Evolutionary conservation across 1,140 invertebrate species (phyloP), one percentile per base, ranked within the genome.

Genomic region (Zaprionus tsacasi): DNA sequence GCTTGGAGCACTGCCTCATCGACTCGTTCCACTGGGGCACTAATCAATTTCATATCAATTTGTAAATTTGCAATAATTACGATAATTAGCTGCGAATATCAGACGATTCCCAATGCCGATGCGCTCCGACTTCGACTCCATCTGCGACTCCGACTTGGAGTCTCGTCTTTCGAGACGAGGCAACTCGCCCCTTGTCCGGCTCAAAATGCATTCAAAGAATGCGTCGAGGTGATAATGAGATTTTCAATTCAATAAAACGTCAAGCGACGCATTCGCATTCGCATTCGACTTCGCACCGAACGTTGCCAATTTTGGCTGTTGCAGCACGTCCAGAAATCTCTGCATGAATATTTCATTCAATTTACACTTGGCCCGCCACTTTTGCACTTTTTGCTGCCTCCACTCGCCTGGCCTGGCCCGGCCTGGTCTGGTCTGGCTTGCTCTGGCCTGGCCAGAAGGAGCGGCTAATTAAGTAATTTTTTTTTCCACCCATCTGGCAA

Each of bases 1-100:
- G 63, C 70, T 48, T 67, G 33, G 27, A 30, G 36, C 38, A n/a
- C 38, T 30, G 6, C n/a, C 13, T n/a, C 7, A 2, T 45, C 55
- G 64, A 15, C 55, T 52, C 70, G 43, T 59, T 67, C 70, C 75
- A 69, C 27, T 76, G 75, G 81, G 75, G 81, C 86, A 79, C 82
- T 91, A 91, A 91, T 91, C 90, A 91, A 91, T 91, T 91, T 91
- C 82, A 91, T 91, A 91, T 91, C 90, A 91, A 91, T 91, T 91
- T 91, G 90, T 91, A 91, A 91, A 91, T 91, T 91, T 88, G 90
- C 90, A 87, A 91, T 91, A 91, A 91, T 91, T 91, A 90, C 86
- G 90, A 91, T 91, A 91, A 91, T 91, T 91, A 91, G 89, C 79
- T 82, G 83, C 82, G 82, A 86, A 75, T 86, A 86, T 86, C 82